Base-by-base conservation (phyloP, 2,797 vertebrate species). In the Myoxocephalus aenaeus region DNA sequence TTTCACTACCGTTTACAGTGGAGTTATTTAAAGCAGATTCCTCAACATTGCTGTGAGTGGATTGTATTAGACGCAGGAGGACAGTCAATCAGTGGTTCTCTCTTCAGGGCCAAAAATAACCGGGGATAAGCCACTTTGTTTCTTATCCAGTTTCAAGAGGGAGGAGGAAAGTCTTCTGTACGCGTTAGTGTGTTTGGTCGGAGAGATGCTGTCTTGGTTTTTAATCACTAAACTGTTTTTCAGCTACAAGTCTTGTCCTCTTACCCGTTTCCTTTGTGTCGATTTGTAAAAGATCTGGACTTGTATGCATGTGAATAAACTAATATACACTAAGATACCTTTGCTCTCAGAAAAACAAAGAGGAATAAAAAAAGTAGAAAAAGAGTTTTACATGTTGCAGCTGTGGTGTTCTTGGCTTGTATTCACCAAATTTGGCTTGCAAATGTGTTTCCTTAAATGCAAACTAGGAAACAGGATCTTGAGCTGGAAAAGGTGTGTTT, bases 341-440 rank as follows among this genome's bases (percentile, higher is more conserved):
- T 53, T 44, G 20, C 58, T 48, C 18, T n/a, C n/a, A n/a, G 48
- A 53, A 53, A 22, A 22, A 51, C 20, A 25, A 53, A 22, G 3
- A 50, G 20, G n/a, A 25, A 53, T 53, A 13, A 4, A 12, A 13
- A 42, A 48, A 48, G n/a, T n/a, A n/a, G 3, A 53, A 11, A 11
- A 12, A 11, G 44, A 17, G 6, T 12, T 6, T 53, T 50, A 57
- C 70, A 42, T 58, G 11, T 40, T 42, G 9, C 62, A 58, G 40
- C 58, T 77, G 71, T 53, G 65, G 22, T 46, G 27, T 42, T 12
- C 25, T 32, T 68, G 17, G 34, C 72, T 12, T 62, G 48, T n/a
- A 2, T n/a, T 73, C 3, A 58, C 59, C 5, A 40, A 5, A 90
- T 93, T 90, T 92, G 81, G 86, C 84, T 90, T 90, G 86, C 77